A percentile compares a stretch with the other conserved stretches of the same genome.
These are phyloP conservation scores for Lasiurus cinereus DNA, from an alignment of 2,113 vertebrate genomes.

Conservation along the genomic window DNA sequence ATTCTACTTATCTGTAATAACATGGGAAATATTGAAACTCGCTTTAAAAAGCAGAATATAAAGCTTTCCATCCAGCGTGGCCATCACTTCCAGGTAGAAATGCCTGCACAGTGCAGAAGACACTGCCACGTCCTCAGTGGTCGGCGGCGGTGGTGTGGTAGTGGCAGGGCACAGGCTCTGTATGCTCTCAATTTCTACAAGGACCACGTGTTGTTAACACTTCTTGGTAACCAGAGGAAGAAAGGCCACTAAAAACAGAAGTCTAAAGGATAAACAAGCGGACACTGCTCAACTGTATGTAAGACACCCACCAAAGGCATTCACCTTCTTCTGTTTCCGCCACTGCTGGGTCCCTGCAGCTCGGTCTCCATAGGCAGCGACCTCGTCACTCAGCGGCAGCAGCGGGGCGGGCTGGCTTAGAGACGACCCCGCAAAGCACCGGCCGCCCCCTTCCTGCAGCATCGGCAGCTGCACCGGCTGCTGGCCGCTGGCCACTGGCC, in stretches of 20 bases:
- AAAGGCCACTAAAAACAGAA: background rate
- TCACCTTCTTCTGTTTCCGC: background rate
- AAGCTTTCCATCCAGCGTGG: background rate
- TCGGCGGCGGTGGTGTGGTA: too few species aligned
- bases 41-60: background rate
- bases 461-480: background rate
- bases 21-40: background rate
- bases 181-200: background rate
- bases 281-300: background rate
- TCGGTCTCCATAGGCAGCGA: background rate
- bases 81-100: conserved; percentile 10
- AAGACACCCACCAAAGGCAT: background rate
- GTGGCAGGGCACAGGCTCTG: background rate
- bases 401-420: background rate
- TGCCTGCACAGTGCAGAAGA: background rate
- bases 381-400: background rate
- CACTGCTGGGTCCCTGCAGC: background rate
- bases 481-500: background rate
- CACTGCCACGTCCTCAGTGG: background rate
- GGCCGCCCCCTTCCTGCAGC: background rate
- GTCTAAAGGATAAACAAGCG: background rate
- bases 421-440: too few species aligned
- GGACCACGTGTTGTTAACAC: background rate
- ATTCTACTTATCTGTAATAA: background rate
- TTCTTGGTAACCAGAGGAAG: background rate